phyloP scores from a whole-genome alignment of 2,888 invertebrate species.

The Brachyptera risi region DNA sequence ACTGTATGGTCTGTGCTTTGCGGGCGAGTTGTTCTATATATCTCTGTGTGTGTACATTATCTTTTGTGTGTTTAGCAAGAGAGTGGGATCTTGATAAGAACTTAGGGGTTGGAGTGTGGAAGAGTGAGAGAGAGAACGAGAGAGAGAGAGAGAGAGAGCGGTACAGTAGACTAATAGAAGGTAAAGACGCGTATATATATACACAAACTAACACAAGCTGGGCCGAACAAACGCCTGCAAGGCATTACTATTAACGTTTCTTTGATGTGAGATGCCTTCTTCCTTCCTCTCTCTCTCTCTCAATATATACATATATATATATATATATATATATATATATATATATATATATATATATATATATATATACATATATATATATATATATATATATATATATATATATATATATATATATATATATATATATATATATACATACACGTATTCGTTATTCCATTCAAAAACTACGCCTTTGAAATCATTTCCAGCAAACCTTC shows the following conservation, averaged over 20 bases:
- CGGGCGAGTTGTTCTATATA: no score
- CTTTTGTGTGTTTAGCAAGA: not conserved
- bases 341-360: no score
- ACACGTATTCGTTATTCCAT: constrained; percentile 14
- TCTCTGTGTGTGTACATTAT: not conserved
- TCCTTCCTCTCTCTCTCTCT: no score
- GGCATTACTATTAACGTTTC: constrained; percentile 52
- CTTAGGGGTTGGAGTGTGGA: not conserved
- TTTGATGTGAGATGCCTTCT: constrained; percentile 28
- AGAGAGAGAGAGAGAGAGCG: not conserved
- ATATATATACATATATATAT: constrained; percentile 15
- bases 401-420: no score
- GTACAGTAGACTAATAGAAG: not conserved
- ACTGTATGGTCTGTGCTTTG: no score
- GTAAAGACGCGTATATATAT: no score
- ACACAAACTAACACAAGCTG: not conserved
- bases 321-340: no score
- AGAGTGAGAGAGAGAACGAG: not conserved
- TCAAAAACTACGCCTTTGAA: constrained; percentile 27
- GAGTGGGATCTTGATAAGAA: constrained; percentile 13
- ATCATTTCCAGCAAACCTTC: constrained; percentile 28
- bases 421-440: no score
- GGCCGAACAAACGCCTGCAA: constrained; percentile 54
- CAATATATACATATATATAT: constrained; percentile 15
- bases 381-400: no score